Base-by-base conservation (phyloP, 1,140 invertebrate genomes). In the Zaprionus camerounensis region DNA sequence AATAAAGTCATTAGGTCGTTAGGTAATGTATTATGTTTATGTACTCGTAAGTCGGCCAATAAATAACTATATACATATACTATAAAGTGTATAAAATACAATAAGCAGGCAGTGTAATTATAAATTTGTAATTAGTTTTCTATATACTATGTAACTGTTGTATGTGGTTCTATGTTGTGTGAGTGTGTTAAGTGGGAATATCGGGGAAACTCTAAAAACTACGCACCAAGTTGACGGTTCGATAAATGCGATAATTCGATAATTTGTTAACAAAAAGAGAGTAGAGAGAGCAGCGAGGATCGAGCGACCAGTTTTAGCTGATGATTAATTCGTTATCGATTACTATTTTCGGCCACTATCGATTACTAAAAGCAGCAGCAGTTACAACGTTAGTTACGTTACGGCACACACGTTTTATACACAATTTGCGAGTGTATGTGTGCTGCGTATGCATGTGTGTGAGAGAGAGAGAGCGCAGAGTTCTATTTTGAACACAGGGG, bases 201-300 rank as follows among this genome's bases (percentile, higher is more conserved):
- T 51, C 53, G 34, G 49, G 20, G 28, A 36, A 65, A 68, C 49
- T 66, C 81, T 69, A 69, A 80, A 20, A 70, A 83, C 84, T 87
- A 87, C 83, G 84, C 83, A 87, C 83, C 83, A 67, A 66, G 49
- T 72, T 65, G 56, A 28, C 28, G 41, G 51, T 64, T 74, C 49
- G 41, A 15, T 34, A 24, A 71, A 71, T 61, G 46, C 57, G 70
- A 65, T 55, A 67, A 53, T 58, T 80, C 57, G 69, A 65, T 55
- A 67, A 57, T 58, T 80, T 69, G 77, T 88, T 87, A 87, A 71
- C 72, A 78, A 65, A 78, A 80, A 56, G 11, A 53, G 20, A 53
- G 22, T 31, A 53, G 53, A 55, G 38, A 57, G 53, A 57, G 65
- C 66, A 61, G 31, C 61, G 41, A 53, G 69, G 53, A 67, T 53